Percentiles rank a stretch among this genome's conserved stretches.
Conservation (phyloP, 2,797 vertebrate species). For the Myotis pilosus region DNA sequence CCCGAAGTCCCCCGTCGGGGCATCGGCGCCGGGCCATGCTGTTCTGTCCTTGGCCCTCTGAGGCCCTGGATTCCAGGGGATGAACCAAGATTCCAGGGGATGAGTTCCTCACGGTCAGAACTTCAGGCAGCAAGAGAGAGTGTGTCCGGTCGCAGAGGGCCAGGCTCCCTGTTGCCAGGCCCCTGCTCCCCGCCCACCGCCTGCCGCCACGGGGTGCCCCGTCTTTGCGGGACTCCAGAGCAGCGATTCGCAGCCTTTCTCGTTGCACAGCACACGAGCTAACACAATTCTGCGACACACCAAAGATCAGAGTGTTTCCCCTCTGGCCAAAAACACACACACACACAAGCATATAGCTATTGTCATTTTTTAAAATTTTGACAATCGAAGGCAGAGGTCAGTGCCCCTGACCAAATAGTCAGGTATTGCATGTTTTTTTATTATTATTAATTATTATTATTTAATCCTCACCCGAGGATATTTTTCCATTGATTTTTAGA, state of each 20-base stretch:
- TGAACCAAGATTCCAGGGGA: background rate
- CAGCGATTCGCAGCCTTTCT: background rate
- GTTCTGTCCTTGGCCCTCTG: background rate
- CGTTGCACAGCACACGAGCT: background rate
- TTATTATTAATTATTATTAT: no score
- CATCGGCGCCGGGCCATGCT: background rate
- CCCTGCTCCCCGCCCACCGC: background rate
- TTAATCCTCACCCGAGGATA: no score
- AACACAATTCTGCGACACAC: background rate
- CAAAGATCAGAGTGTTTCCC: background rate
- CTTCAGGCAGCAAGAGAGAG: background rate
- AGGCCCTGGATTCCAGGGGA: background rate
- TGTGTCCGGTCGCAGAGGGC: background rate
- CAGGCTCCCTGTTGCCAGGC: background rate
- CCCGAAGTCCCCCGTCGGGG: background rate
- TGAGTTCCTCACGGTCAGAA: background rate
- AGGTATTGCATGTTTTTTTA: background rate
- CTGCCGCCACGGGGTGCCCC: background rate
- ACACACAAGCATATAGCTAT: background rate
- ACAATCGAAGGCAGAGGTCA: background rate
- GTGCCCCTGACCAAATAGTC: background rate
- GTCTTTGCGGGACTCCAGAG: background rate
- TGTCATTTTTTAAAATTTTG: background rate
- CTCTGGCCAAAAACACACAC: background rate
- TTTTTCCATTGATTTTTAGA: no score